phyloP scores from a whole-genome alignment of 2,113 vertebrate genomes.

The Centropus unirufus region DNA sequence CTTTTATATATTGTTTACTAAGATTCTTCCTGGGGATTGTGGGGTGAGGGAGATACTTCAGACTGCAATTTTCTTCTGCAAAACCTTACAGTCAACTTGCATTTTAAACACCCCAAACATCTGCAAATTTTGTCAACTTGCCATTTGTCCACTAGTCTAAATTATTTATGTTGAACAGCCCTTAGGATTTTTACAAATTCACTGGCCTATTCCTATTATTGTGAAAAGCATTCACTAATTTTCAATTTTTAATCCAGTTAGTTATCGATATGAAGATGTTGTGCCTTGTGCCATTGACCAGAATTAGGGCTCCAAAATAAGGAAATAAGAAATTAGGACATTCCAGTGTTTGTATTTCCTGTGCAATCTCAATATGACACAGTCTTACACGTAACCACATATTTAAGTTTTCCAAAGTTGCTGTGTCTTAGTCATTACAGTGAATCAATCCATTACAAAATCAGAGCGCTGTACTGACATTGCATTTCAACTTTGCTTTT shows the following conservation, averaged over 20 bases:
- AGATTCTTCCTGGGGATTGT: neutral
- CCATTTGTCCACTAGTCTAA: neutral
- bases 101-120: neutral
- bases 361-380: neutral
- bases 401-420: neutral
- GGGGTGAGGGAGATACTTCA: neutral
- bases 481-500: neutral
- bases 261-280: neutral
- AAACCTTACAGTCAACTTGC: neutral
- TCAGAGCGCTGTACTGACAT: neutral
- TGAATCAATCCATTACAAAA: neutral
- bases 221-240: neutral
- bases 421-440: neutral
- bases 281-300: neutral
- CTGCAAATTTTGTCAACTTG: neutral
- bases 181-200: neutral
- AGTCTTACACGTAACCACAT: neutral
- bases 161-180: neutral
- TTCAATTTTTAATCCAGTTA: neutral
- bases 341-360: neutral
- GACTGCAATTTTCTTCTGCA: neutral
- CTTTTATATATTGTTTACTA: neutral
- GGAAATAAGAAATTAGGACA: neutral
- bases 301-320: neutral
- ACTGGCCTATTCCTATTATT: neutral